Base-by-base conservation (phyloP, 1,140 invertebrate species). In the Lepidostoma basale region DNA sequence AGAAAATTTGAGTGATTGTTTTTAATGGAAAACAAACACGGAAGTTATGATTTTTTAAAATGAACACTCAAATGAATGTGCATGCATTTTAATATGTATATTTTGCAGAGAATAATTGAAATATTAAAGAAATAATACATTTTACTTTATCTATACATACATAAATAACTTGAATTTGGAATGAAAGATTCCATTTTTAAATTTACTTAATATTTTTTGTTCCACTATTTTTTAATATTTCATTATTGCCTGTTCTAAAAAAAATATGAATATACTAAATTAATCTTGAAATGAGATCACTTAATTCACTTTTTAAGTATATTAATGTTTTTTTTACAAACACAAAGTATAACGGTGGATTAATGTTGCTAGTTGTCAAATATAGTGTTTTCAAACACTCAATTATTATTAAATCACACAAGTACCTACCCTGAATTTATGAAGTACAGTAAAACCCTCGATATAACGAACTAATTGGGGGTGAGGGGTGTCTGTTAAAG, bases 251-350 rank as follows among this genome's bases (percentile, higher is more conserved):
- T 54, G 14, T 54, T 8, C 23, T n/a, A n/a, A n/a, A 26, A 28
- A 30, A 54, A 16, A 54, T 54, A 54, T 54, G 18, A 54, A 54
- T 54, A 54, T 54, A 54, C 47, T 52, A 52, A 26, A 52, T 26
- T 20, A 14, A 47, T 20, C 44, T 18, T 49, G n/a, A 23, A 49
- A 20, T 4, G 12, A 22, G 45, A 49, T 49, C 45, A 49, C 45
- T n/a, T 8, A 23, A 20, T 20, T 54, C 49, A 54, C 49, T 16
- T 18, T n/a, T n/a, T 18, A 14, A 54, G 49, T 54, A 54, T 54
- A 54, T 54, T 33, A 30, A 30, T 54, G 23, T 52, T 54, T 54
- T 54, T 54, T 5, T 36, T 12, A 9, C 10, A 36, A 9, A 36
- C 33, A 36, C 14, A 9, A 36, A 9, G 14, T 36, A 36, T 3